Evolutionary conservation across 2,888 invertebrate genomes (phyloP).

Genomic region (Ethmia dodecea): DNA sequence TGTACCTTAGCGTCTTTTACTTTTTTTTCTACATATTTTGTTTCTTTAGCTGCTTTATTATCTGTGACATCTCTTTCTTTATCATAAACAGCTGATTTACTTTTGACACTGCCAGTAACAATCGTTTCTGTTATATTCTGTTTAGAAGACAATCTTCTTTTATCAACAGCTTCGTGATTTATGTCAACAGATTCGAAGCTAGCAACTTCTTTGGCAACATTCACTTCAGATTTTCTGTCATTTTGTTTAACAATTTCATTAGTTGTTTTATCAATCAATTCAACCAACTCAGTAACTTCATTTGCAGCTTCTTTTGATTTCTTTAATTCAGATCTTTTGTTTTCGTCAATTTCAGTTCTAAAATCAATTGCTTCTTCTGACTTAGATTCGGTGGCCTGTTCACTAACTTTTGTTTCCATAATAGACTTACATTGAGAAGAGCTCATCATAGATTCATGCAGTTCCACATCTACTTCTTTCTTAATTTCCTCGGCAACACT

Average conservation of each 20-base stretch:
- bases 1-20: not conserved
- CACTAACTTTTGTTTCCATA: conserved; percentile 7
- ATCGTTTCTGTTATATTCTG: conserved; percentile 32
- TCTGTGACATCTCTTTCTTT: conserved; percentile 12
- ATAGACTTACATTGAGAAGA: too few relatives aligned
- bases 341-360: conserved; percentile 9
- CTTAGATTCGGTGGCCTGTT: conserved; percentile 10
- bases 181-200: conserved; percentile 20
- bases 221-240: conserved; percentile 16
- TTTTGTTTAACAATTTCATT: conserved; percentile 20
- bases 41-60: conserved; percentile 2
- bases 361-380: conserved; percentile 14
- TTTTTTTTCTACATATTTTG: conserved; percentile 5
- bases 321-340: conserved; percentile 2
- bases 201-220: conserved; percentile 22
- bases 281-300: conserved; percentile 18
- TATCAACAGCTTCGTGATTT: conserved; percentile 21
- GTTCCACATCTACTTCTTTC: conserved; percentile 44
- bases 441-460: too few relatives aligned
- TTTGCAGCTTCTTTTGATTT: conserved; percentile 1
- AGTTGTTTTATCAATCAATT: conserved; percentile 21
- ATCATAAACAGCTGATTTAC: conserved; percentile 26
- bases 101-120: conserved; percentile 29
- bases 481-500: conserved; percentile 50
- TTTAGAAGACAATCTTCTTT: conserved; percentile 26